Evolutionary conservation across 2,113 vertebrate genomes (phyloP).

Genomic region (Petrocephalus microphthalmus): DNA sequence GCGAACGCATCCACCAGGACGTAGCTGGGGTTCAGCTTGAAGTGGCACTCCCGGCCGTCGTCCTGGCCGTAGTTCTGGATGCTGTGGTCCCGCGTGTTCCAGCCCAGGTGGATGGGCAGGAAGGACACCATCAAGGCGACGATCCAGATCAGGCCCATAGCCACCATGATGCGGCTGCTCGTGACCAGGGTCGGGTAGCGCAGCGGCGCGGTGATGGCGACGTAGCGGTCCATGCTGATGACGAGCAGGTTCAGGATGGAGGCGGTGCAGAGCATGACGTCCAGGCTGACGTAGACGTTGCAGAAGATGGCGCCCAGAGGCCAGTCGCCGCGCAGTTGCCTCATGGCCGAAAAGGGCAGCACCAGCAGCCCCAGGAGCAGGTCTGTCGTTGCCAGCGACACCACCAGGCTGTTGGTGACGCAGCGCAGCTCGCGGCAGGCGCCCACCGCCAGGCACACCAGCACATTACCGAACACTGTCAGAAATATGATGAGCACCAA

Average conservation of each 20-base stretch:
- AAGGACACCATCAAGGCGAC: slow-evolving; percentile 87
- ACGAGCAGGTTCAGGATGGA: slow-evolving; percentile 92
- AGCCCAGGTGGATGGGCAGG: slow-evolving; percentile 87
- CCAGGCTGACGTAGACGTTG: slow-evolving; percentile 86
- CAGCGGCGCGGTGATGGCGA: slow-evolving; percentile 78
- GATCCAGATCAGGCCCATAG: slow-evolving; percentile 74
- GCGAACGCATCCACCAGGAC: slow-evolving; percentile 75
- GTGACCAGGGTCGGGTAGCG: slow-evolving; percentile 76
- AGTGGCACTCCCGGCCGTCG: slow-evolving; percentile 53
- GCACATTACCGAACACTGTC: slow-evolving; percentile 79
- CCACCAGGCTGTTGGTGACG: slow-evolving; percentile 87
- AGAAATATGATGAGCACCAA: slow-evolving; percentile 70
- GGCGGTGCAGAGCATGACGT: slow-evolving; percentile 93
- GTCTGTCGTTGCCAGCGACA: slow-evolving; percentile 85
- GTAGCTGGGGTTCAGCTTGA: slow-evolving; percentile 76
- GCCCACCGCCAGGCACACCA: slow-evolving; percentile 84
- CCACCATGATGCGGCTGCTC: slow-evolving; percentile 61
- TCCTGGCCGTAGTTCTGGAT: slow-evolving; percentile 61
- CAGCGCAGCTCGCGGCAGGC: slow-evolving; percentile 76
- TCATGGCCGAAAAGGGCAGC: slow-evolving; percentile 83
- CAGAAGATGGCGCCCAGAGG: slow-evolving; percentile 70
- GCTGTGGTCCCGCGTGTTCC: slow-evolving; percentile 74
- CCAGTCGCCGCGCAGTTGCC: slow-evolving; percentile 70
- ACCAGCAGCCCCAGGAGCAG: slow-evolving; percentile 83
- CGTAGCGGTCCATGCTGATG: slow-evolving; percentile 92